Conservation (phyloP, 2,797 vertebrate species). For the Scyliorhinus canicula region DNA sequence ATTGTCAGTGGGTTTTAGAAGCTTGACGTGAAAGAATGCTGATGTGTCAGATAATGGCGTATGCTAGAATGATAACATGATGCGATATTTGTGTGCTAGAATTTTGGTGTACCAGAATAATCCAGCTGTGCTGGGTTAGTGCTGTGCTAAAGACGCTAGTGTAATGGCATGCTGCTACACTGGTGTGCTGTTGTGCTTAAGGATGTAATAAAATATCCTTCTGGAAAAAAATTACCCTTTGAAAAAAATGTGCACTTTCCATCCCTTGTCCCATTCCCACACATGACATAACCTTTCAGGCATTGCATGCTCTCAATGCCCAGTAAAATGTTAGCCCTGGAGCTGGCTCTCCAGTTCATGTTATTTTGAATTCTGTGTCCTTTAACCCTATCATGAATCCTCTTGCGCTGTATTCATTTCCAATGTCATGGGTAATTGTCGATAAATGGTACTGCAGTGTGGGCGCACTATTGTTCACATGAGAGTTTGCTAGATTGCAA, state of each 20-base stretch:
- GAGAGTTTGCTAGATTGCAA: not conserved
- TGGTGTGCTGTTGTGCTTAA: not conserved
- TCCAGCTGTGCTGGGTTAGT: not conserved
- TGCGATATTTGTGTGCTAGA: not conserved
- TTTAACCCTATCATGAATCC: not conserved
- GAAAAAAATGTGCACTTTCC: not conserved
- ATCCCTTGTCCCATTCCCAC: not conserved
- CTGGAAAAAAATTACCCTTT: not conserved
- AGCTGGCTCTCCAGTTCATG: not conserved
- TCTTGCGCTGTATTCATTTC: not conserved
- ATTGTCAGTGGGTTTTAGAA: not conserved
- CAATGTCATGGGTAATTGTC: not conserved
- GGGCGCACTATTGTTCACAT: not conserved
- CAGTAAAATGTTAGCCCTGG: not conserved
- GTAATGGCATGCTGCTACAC: not conserved
- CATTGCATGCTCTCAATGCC: not conserved
- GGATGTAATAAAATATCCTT: not conserved
- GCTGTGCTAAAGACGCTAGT: not conserved
- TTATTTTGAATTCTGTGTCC: not conserved
- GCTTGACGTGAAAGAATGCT: not conserved
- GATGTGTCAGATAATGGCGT: not conserved
- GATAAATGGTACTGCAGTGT: not conserved
- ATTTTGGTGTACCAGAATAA: not conserved
- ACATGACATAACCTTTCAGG: not conserved
- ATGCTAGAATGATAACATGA: too few relatives aligned